Evolutionary conservation across 2,888 invertebrate genomes (phyloP).

Genomic region (Platerodrilus igneus): DNA sequence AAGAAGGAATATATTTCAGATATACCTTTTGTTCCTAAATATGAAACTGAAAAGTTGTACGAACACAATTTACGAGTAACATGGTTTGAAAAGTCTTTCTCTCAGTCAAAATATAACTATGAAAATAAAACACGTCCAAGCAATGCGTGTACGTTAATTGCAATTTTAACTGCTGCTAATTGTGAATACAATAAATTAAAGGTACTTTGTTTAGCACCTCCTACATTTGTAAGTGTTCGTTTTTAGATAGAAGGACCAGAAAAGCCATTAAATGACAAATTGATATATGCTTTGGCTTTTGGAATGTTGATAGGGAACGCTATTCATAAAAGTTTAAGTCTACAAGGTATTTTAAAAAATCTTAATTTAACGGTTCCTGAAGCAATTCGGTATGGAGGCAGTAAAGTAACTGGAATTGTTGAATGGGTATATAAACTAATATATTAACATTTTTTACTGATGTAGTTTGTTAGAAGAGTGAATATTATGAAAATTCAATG

Average conservation of each 20-base stretch:
- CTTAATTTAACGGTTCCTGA: conserved; percentile 54
- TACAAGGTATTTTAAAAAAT: conserved; percentile 44
- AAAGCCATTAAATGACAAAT: conserved; percentile 17
- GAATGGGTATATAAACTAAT: conserved; percentile 44
- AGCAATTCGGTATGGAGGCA: conserved; percentile 48
- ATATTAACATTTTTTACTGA: background rate
- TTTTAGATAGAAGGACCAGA: conserved; percentile 22
- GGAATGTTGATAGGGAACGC: conserved; percentile 58
- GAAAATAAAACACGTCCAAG: conserved; percentile 49
- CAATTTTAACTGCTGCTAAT: conserved; percentile 53
- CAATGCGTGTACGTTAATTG: conserved; percentile 60
- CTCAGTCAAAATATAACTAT: conserved; percentile 56
- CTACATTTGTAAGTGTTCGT: too few relatives aligned
- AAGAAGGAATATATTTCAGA: conserved; percentile 3
- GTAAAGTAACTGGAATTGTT: conserved; percentile 37
- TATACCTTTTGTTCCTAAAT: conserved; percentile 45
- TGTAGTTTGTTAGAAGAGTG: conserved; percentile 46
- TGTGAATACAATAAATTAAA: conserved; percentile 40
- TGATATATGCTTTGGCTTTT: conserved; percentile 51
- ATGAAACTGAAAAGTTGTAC: conserved; percentile 35
- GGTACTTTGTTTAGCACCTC: too few relatives aligned
- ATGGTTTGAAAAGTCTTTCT: conserved; percentile 57
- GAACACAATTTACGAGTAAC: conserved; percentile 39
- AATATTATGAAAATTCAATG: conserved; percentile 48
- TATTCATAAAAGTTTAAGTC: conserved; percentile 50